Percentiles rank a stretch among this genome's conserved stretches.
phyloP scores from a whole-genome alignment of 92 coral and sea anemone species.

The Heteractis magnifica region DNA sequence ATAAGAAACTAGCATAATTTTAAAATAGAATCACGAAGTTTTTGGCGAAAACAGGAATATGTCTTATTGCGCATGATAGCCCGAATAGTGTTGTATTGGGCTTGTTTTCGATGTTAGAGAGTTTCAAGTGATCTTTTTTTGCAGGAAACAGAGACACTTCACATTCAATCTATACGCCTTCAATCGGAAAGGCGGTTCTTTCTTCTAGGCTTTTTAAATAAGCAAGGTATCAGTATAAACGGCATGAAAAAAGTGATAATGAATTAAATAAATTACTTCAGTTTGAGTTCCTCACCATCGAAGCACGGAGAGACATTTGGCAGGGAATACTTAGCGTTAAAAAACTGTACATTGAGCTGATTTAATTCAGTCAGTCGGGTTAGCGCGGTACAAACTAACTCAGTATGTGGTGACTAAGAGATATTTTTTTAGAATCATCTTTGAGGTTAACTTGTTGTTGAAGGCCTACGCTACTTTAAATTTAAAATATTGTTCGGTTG shows the following conservation, averaged over 20 bases:
- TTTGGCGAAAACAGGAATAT: no score
- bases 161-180: background rate
- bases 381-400: no score
- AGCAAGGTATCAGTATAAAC: background rate
- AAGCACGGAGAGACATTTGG: background rate
- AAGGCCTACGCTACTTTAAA: no score
- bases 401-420: no score
- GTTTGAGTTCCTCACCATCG: background rate
- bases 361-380: no score
- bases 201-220: background rate
- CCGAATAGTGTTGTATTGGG: no score
- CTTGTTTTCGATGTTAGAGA: background rate
- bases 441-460: no score
- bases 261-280: background rate
- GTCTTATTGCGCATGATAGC: no score
- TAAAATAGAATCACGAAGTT: no score
- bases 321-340: background rate
- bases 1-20: no score
- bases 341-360: background rate
- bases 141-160: conserved; percentile 1
- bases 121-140: background rate
- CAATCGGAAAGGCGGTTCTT: background rate
- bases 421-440: no score
- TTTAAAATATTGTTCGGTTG: no score
- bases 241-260: background rate